Evolutionary conservation across 2,797 vertebrate genomes (phyloP), one percentile per base, ranked within the genome.

Genomic region (Trachops cirrhosus): DNA sequence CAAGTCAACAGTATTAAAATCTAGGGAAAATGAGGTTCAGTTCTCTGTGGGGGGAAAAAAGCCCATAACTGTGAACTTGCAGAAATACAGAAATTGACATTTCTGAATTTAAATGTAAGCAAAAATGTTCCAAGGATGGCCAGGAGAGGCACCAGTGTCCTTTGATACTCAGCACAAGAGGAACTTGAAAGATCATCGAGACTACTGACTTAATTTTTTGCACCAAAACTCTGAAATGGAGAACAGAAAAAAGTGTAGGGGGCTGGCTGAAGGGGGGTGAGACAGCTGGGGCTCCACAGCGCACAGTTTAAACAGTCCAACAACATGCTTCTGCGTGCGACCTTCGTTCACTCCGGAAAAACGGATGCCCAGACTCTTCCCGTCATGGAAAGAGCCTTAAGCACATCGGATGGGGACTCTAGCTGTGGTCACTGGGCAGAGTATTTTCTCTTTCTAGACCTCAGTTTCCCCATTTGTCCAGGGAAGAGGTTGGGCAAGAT

Each of bases 391-490:
- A 84, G 44, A 77, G 57, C 46, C 6, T 48, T 71, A 50, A 97
- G 57, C 19, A 70, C 37, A 85, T 73, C n/a, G 93, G 68, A 88
- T 73, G 41, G 59, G 34, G 29, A 89, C 39, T 75, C 37, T 34
- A 75, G 39, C 80, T 15, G 24, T 22, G 41, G 54, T 77, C 19
- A 59, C 44, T 85, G 14, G 2, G 22, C 12, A 89, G 89, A 86
- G 41, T 67, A 85, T 41, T 90, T 73, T 79, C 11, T 19, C 46
- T 91, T 82, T 89, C 74, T 80, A 19, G 75, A 57, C 14, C 64
- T 89, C 48, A 79, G 11, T 93, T 96, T 78, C 70, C 48, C 64
- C n/a, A 71, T 52, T 50, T 89, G 64, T 85, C 57, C 96, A 93
- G 26, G 22, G 21, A 93, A 92, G 32, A 84, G 12, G 16, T 3